phyloP scores from a whole-genome alignment of 2,888 invertebrate genomes.

The Anarsia innoxiella region DNA sequence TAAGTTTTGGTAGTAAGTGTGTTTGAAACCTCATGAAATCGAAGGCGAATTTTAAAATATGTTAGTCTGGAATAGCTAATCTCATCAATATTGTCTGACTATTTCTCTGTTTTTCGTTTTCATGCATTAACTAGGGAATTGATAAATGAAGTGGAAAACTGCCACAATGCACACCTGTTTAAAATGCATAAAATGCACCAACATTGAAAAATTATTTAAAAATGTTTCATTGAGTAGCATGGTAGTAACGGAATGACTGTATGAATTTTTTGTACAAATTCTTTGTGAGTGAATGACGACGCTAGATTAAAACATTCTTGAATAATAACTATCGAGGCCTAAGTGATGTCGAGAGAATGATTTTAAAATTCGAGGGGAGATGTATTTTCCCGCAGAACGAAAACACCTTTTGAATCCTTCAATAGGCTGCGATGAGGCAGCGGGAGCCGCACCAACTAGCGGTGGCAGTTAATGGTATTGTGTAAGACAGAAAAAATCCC shows the following conservation, averaged over 20 bases:
- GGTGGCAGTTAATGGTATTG: slow-evolving; percentile 72
- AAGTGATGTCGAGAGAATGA: slow-evolving; percentile 63
- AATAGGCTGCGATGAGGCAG: slow-evolving; percentile 60
- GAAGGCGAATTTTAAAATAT: too few relatives aligned
- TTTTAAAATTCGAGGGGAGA: slow-evolving; percentile 65
- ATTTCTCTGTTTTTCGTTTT: too few relatives aligned
- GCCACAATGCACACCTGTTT: slow-evolving; percentile 23
- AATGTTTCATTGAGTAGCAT: slow-evolving; percentile 33
- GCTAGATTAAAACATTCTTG: slow-evolving; percentile 69
- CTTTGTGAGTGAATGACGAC: slow-evolving; percentile 67
- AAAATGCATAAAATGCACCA: slow-evolving; percentile 31
- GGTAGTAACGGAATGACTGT: slow-evolving; percentile 66
- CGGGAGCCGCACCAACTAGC: slow-evolving; percentile 67
- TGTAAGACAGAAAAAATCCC: slow-evolving; percentile 70
- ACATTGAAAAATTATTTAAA: slow-evolving; percentile 24
- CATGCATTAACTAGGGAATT: too few relatives aligned
- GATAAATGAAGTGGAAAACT: background rate
- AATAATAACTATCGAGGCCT: slow-evolving; percentile 72
- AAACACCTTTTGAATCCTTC: slow-evolving; percentile 75
- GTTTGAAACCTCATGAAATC: too few relatives aligned
- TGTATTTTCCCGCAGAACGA: slow-evolving; percentile 67
- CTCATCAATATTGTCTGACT: too few relatives aligned
- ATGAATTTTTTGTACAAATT: slow-evolving; percentile 49
- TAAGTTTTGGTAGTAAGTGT: too few relatives aligned
- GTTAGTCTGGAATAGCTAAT: too few relatives aligned